These are phyloP conservation scores for Acrobasis consociella DNA, from an alignment of 2,888 invertebrate genomes.

Conservation along the genomic window DNA sequence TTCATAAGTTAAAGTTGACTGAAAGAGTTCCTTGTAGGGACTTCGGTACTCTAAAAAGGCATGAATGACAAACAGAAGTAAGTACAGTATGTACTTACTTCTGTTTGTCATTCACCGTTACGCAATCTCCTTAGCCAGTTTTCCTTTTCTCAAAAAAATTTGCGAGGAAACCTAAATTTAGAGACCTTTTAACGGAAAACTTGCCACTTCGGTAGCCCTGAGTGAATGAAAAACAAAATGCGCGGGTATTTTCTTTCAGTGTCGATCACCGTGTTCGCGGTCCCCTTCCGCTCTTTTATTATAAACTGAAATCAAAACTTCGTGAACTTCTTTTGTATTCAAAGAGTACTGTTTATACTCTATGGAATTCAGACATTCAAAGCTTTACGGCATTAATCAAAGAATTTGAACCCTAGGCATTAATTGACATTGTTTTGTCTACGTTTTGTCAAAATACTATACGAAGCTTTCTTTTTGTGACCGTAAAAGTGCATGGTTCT, in stretches of 20 bases:
- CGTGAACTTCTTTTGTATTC: slow-evolving; percentile 27
- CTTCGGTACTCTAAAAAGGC: no score
- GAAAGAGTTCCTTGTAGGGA: no score
- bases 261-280: slow-evolving; percentile 26
- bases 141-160: not conserved
- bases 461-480: no score
- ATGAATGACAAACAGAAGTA: no score
- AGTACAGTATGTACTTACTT: no score
- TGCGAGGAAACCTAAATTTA: not conserved
- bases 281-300: slow-evolving; percentile 27
- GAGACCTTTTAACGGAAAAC: no score
- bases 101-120: no score
- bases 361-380: not conserved
- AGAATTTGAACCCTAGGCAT: no score
- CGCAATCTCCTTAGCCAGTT: no score
- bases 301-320: slow-evolving; percentile 33
- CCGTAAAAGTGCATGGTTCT: no score
- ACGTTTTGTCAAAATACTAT: no score
- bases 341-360: not conserved
- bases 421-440: not conserved
- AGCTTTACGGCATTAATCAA: not conserved
- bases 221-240: slow-evolving; percentile 18
- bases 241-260: slow-evolving; percentile 23
- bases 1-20: no score
- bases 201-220: not conserved